Evolutionary conservation across 2,113 vertebrate species (phyloP), one percentile per base, ranked within the genome.

Genomic region (Caranx melampygus): DNA sequence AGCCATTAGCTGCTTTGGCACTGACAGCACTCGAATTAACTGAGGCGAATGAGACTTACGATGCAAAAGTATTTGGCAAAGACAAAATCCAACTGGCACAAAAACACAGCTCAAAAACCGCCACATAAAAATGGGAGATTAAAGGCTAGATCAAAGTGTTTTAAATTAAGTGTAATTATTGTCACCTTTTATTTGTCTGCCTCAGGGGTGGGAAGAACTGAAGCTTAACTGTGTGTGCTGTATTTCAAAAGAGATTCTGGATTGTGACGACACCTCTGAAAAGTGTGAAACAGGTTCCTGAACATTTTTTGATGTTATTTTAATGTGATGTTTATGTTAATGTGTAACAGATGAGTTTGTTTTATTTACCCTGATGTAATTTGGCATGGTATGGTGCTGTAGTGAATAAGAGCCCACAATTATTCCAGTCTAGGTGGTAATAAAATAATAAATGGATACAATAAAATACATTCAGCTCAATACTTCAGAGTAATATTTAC

Each of bases 51-150:
- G 40, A 72, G 40, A 74, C 31, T 33, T 15, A 35, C 42, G 49
- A 69, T 0, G 6, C 20, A 72, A 52, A 61, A 58, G 64, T 8
- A 64, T 75, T 31, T 33, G 40, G 16, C 40, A 75, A 58, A 51
- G 21, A 16, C 15, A 33, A 59, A 21, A 6, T 13, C 26, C 26
- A 21, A 64, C 54, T 18, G 33, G 13, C 35, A 31, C 59, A 33
- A 65, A 6, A 64, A 52, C 20, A 55, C 2, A 40, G 16, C 7
- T 49, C 31, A 58, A 21, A 47, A 73, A 57, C 37, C 35, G 14
- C 14, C 40, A 44, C 37, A 35, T 15, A 60, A 5, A 37, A 54
- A 26, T 26, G 26, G 26, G 26, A 26, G 26, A 26, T 20, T 34
- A 15, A 58, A 47, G 3, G 8, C 37, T 37, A 45, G 16, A 15